These are phyloP conservation scores for Protosalanx chinensis DNA, from an alignment of 2,797 vertebrate species.

Conservation along the genomic window DNA sequence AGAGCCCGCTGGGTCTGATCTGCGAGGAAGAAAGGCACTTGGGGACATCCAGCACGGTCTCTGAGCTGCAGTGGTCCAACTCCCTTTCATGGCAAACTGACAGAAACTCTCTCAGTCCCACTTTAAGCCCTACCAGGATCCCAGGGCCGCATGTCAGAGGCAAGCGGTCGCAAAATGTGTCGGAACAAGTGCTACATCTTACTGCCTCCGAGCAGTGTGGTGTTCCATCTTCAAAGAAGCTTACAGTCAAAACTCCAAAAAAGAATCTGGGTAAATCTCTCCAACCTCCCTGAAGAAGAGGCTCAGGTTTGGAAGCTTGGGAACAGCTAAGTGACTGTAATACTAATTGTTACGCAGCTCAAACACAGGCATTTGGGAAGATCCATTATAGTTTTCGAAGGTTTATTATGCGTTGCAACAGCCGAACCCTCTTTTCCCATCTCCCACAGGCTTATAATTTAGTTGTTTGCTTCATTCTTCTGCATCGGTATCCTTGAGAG, in stretches of 20 bases:
- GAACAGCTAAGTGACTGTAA: constrained; percentile 36
- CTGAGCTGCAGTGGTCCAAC: constrained; percentile 16
- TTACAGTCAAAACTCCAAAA: constrained; percentile 26
- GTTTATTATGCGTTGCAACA: constrained; percentile 49
- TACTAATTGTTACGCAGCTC: constrained; percentile 31
- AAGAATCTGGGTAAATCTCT: constrained; percentile 12
- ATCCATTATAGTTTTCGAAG: constrained; percentile 47
- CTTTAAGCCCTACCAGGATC: background rate
- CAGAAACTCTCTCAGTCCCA: constrained; percentile 1
- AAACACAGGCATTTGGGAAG: constrained; percentile 42
- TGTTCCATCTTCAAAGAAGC: constrained; percentile 28
- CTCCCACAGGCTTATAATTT: constrained; percentile 56
- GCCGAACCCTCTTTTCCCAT: constrained; percentile 34
- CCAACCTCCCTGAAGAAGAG: constrained; percentile 11
- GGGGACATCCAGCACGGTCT: constrained; percentile 10
- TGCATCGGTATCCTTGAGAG: constrained; percentile 43
- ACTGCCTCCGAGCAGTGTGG: constrained; percentile 33
- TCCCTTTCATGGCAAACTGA: constrained; percentile 53
- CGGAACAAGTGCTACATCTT: constrained; percentile 37
- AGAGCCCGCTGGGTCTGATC: too few relatives aligned
- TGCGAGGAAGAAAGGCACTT: constrained; percentile 38
- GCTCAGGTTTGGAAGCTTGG: constrained; percentile 36
- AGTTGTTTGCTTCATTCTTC: constrained; percentile 55
- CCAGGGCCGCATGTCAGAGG: constrained; percentile 38
- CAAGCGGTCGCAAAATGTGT: constrained; percentile 24